Evolutionary conservation across 2,113 vertebrate genomes (phyloP).

Genomic region (Labeo catla): DNA sequence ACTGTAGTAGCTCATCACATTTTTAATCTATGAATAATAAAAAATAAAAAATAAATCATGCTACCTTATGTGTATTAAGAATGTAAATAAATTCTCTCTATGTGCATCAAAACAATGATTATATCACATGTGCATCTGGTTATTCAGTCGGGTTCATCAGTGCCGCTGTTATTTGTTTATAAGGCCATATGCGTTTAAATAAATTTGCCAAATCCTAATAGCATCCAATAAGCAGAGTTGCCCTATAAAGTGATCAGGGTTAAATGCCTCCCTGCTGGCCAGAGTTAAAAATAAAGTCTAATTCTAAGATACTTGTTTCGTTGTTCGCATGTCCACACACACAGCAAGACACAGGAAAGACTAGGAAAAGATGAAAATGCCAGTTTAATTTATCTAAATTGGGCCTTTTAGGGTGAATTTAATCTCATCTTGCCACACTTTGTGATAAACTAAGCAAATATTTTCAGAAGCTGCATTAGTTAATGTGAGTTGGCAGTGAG

Average conservation of each 20-base stretch:
- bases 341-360: slow-evolving; percentile 38
- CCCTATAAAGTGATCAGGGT: slow-evolving; percentile 69
- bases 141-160: slow-evolving; percentile 53
- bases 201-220: slow-evolving; percentile 71
- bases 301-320: slow-evolving; percentile 70
- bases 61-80: slow-evolving; percentile 58
- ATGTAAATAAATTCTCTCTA: slow-evolving; percentile 16
- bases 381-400: background rate
- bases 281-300: slow-evolving; percentile 69
- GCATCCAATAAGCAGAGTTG: slow-evolving; percentile 68
- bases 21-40: background rate
- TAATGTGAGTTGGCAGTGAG: slow-evolving; percentile 58
- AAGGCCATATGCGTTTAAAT: slow-evolving; percentile 72
- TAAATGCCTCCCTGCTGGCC: slow-evolving; percentile 70
- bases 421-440: background rate
- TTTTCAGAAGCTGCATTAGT: slow-evolving; percentile 62
- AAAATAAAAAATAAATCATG: slow-evolving; percentile 35
- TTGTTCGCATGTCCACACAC: slow-evolving; percentile 8
- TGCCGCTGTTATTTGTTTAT: slow-evolving; percentile 48
- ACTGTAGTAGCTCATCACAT: slow-evolving; percentile 24
- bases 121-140: slow-evolving; percentile 46
- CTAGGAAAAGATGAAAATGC: slow-evolving; percentile 5
- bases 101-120: slow-evolving; percentile 26
- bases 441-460: slow-evolving; percentile 25
- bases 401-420: slow-evolving; percentile 11